Percentiles rank a stretch among this genome's conserved stretches.
Evolutionary conservation across 2,113 vertebrate species (phyloP).

Genomic region (Dolichotis patagonum): DNA sequence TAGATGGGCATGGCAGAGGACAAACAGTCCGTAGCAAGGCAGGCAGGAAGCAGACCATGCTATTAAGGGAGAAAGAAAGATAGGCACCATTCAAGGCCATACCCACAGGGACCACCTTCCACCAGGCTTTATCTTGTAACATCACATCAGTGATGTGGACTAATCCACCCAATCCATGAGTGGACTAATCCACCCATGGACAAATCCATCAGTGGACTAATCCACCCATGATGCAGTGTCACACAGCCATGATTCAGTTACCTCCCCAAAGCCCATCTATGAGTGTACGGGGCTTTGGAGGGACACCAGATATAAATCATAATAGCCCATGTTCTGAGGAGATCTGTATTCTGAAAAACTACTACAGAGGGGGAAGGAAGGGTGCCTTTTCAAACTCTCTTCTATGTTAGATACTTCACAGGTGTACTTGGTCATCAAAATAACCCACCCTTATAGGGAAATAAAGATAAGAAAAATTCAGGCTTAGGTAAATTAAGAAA

Average conservation of each 20-base stretch:
- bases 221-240: not conserved
- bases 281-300: not conserved
- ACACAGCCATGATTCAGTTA: not conserved
- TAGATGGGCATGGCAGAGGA: not conserved
- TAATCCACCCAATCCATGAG: not conserved
- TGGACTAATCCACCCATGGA: not conserved
- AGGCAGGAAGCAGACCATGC: not conserved
- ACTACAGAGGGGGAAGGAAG: not conserved
- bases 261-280: not conserved
- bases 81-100: not conserved
- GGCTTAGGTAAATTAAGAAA: constrained; percentile 3
- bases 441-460: not conserved
- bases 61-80: not conserved
- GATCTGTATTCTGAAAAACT: not conserved
- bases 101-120: too few relatives aligned
- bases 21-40: not conserved
- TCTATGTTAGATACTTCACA: not conserved
- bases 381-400: not conserved
- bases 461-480: constrained; percentile 11
- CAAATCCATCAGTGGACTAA: not conserved
- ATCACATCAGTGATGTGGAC: not conserved
- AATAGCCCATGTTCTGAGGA: not conserved
- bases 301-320: not conserved
- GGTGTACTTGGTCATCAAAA: not conserved
- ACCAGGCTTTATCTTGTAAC: not conserved